These are phyloP conservation scores for Eumacrocentrus americanus DNA, from an alignment of 2,888 invertebrate genomes.

Conservation along the genomic window DNA sequence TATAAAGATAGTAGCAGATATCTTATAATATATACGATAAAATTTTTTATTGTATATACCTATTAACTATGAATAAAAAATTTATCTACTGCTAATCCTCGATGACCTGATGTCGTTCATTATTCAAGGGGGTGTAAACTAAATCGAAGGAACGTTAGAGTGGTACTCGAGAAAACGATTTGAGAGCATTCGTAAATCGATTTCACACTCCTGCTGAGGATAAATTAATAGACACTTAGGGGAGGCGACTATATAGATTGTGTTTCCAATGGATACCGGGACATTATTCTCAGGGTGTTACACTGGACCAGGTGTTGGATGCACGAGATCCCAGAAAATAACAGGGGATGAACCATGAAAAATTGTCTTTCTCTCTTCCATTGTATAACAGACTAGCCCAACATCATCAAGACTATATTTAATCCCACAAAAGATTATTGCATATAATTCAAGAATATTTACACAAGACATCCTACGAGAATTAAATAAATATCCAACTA, in stretches of 20 bases:
- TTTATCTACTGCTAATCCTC: too few species aligned
- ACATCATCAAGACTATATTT: too few species aligned
- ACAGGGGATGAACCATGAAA: constrained; percentile 42
- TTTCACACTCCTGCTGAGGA: constrained; percentile 50
- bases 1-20: neutral
- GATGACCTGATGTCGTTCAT: too few species aligned
- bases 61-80: too few species aligned
- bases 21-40: neutral
- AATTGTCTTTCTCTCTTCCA: constrained; percentile 34
- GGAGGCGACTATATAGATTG: constrained; percentile 20
- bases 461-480: too few species aligned
- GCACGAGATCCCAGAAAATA: constrained; percentile 35
- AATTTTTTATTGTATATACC: too few species aligned
- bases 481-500: too few species aligned
- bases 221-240: constrained; percentile 55
- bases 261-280: constrained; percentile 41
- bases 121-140: neutral
- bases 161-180: constrained; percentile 23
- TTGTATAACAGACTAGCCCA: too few species aligned
- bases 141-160: constrained; percentile 11
- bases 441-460: too few species aligned
- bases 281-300: constrained; percentile 27
- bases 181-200: constrained; percentile 43
- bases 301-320: constrained; percentile 49
- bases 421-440: too few species aligned